Base-by-base conservation (phyloP, 2,888 invertebrate species). In the Agriopis aurantiaria region DNA sequence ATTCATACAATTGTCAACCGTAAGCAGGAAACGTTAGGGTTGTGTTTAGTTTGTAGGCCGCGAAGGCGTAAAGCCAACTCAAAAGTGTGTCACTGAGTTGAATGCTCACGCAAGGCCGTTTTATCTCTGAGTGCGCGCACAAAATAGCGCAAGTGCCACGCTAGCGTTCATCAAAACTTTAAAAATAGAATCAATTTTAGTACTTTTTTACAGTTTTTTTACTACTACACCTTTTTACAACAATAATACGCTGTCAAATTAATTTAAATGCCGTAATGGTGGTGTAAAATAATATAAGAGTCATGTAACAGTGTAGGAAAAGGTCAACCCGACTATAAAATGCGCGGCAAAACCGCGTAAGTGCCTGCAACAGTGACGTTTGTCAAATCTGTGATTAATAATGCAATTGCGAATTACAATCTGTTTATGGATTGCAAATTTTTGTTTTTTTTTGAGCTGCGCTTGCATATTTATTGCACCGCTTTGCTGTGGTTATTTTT, bases 61-160 rank as follows among this genome's bases (percentile, higher is more conserved):
- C 71, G 79, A 84, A 90, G 93, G 92, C 92, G 89, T 87, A 87
- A 85, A 90, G 93, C 93, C 93, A 93, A 93, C 84, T 91, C 89
- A 89, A 92, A 93, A 92, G 91, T 93, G 88, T 93, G 93, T 93
- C 93, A 93, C 89, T 83, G 88, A 90, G 93, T 93, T 93, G 93
- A 93, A 93, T 85, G 89, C 91, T 89, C 87, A 77, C 82, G 88
- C 92, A 93, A 93, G 93, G 93, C 89, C 93, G 89, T 81, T 85
- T 89, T 93, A 92, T 93, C 92, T 92, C 88, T 86, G 89, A 88
- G 82, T 87, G 91, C 86, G 91, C 92, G 89, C 80, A 82, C 90
- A 91, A 90, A 90, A 91, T 85, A 84, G 80, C 92, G 89, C 88
- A 92, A 91, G 91, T 92, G 82, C 85, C 83, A 82, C 85, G 82